phyloP scores from a whole-genome alignment of 2,113 vertebrate genomes.

The Camelus dromedarius region DNA sequence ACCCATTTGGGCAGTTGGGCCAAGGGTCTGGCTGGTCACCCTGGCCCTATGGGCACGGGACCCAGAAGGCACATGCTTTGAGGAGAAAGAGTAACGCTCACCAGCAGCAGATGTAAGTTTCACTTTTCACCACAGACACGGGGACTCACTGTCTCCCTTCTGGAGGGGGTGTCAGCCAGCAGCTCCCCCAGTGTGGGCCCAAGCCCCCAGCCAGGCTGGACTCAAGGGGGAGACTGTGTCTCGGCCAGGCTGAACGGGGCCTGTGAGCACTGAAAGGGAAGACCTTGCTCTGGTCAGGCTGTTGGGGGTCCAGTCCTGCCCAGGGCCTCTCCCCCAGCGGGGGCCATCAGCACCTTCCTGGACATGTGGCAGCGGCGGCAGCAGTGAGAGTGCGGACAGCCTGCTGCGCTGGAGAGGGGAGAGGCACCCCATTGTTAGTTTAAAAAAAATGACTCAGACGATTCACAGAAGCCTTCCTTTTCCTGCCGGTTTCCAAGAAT shows the following conservation, averaged over 20 bases:
- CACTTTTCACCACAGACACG: background rate
- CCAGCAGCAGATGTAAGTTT: background rate
- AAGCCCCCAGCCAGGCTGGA: background rate
- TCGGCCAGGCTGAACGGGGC: fast-evolving
- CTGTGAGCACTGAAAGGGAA: background rate
- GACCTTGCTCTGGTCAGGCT: fast-evolving
- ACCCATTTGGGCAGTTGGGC: background rate
- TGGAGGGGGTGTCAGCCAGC: background rate
- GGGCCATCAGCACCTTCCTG: background rate
- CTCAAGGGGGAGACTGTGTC: background rate
- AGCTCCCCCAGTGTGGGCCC: background rate
- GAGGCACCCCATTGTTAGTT: background rate
- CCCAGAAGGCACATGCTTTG: background rate
- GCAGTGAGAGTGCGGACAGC: background rate
- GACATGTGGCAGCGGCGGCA: background rate
- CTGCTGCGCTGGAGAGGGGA: background rate
- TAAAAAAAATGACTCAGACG: background rate
- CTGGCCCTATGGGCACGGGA: background rate
- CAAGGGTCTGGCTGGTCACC: background rate
- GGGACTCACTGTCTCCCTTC: background rate
- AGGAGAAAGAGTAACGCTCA: background rate
- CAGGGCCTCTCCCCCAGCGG: too few species aligned
- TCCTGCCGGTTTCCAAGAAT: constrained; percentile 72
- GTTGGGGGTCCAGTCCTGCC: background rate
- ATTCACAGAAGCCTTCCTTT: constrained; percentile 11